phyloP scores from a whole-genome alignment of 2,888 invertebrate genomes.

The Drosophila silvestris region DNA sequence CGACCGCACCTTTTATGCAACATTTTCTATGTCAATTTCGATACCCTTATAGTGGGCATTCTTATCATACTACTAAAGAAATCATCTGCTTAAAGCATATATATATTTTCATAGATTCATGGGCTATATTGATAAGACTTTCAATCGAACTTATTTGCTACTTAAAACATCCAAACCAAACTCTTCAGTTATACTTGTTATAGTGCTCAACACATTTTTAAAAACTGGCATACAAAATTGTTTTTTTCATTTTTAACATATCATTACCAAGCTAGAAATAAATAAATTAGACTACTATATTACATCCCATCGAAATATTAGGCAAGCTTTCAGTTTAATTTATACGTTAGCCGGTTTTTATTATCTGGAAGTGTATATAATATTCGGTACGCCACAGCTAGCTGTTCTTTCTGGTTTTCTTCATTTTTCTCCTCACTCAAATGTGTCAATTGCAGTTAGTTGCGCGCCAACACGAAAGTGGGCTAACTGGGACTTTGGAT shows the following conservation, averaged over 20 bases:
- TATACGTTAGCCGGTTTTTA: not conserved
- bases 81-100: not conserved
- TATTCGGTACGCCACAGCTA: not conserved
- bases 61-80: not conserved
- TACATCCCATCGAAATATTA: not conserved
- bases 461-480: slow-evolving; percentile 50
- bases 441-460: slow-evolving; percentile 50
- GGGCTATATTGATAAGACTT: not conserved
- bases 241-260: not conserved
- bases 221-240: not conserved
- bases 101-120: not conserved
- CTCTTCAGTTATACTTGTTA: not conserved
- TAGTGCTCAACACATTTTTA: too few relatives aligned
- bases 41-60: slow-evolving; percentile 1
- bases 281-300: not conserved
- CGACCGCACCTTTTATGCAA: slow-evolving; percentile 64
- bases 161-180: not conserved
- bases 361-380: not conserved
- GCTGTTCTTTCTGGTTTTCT: slow-evolving; percentile 4
- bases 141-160: not conserved
- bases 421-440: slow-evolving; percentile 11
- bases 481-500: slow-evolving; percentile 55
- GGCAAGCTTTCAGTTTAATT: not conserved
- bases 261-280: not conserved
- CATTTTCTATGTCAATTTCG: slow-evolving; percentile 41